Base-by-base conservation (phyloP, 1,140 invertebrate species). In the Pseudomyrmex gracilis region DNA sequence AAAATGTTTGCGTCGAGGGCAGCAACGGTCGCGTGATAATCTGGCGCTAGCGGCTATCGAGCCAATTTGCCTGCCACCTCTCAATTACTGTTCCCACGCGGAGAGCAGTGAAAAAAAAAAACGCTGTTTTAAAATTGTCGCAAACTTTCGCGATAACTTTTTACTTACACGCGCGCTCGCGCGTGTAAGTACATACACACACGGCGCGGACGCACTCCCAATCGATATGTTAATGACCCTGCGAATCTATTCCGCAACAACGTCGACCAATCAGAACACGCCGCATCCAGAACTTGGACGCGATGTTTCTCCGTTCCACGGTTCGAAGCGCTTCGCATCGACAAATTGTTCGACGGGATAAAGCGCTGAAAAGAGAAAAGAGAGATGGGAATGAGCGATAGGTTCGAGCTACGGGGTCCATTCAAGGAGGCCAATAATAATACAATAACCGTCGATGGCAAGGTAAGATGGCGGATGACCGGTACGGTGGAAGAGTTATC, bases 41-140 rank as follows among this genome's bases (percentile, higher is more conserved):
- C 73, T 63, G 80, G 17, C 51, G 86, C 70, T 77, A 55, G 51
- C 49, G 67, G 77, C 86, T 78, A 88, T 87, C 87, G 67, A 88
- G 67, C 74, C 82, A 83, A 89, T 89, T 89, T 73, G 78, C 63
- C 71, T 57, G 20, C 61, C 53, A 66, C 47, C 60, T 57, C 71
- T 58, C 43, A 63, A 78, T 82, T 58, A 74, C 66, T 57, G 70
- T 83, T 58, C 22, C 66, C 34, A 34, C 34, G 34, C 60, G 22
- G 53, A 53, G 63, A 83, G 51, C 51, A 77, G 49, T 34, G 53
- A 83, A 82, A 83, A 83, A 77, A 83, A 82, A 83, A 83, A 77
- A 55, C 34, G 63, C 61, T 60, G 57, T 78, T 78, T 83, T 45
- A 67, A 83, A 83, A 83, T 60, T 63, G 78, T 73, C 68, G 68